phyloP scores from a whole-genome alignment of 2,888 invertebrate species.

The Drosophila mulleri region DNA sequence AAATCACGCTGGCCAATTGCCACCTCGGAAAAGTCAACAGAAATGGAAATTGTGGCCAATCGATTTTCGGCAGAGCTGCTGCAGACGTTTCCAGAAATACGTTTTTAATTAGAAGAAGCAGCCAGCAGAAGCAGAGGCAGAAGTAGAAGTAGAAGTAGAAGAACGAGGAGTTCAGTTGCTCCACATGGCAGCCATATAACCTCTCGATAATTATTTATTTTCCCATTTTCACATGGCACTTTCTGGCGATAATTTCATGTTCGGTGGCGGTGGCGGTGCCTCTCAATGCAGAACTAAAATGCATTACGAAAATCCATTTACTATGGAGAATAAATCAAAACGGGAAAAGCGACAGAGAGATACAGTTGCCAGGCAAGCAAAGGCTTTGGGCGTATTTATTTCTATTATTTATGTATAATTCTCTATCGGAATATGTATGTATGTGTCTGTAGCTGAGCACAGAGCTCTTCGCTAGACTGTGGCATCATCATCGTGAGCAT shows the following conservation, averaged over 20 bases:
- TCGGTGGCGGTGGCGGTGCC: slow-evolving; percentile 29
- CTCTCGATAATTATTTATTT: slow-evolving; percentile 75
- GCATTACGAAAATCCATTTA: slow-evolving; percentile 77
- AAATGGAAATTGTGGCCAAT: slow-evolving; percentile 78
- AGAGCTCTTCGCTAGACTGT: neutral
- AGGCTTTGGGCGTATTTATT: slow-evolving; percentile 45
- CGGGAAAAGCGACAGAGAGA: slow-evolving; percentile 61
- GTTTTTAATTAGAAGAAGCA: slow-evolving; percentile 68
- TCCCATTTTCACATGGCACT: slow-evolving; percentile 66
- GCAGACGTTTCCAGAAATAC: slow-evolving; percentile 47
- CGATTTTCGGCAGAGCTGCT: slow-evolving; percentile 50
- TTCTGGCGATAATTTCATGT: slow-evolving; percentile 64
- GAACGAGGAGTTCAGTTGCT: neutral
- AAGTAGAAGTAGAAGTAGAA: neutral
- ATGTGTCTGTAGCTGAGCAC: slow-evolving; percentile 31
- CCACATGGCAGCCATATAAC: slow-evolving; percentile 44
- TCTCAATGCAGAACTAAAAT: slow-evolving; percentile 75
- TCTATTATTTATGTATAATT: slow-evolving; percentile 70
- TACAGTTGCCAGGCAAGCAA: slow-evolving; percentile 23
- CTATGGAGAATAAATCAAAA: slow-evolving; percentile 79
- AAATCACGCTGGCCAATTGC: slow-evolving; percentile 77
- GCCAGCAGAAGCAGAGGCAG: neutral
- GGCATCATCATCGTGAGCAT: slow-evolving; percentile 20
- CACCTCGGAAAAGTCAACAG: slow-evolving; percentile 75
- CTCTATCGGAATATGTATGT: slow-evolving; percentile 40